Evolutionary conservation across 2,888 invertebrate genomes (phyloP).

Genomic region (Clusia tigrina): DNA sequence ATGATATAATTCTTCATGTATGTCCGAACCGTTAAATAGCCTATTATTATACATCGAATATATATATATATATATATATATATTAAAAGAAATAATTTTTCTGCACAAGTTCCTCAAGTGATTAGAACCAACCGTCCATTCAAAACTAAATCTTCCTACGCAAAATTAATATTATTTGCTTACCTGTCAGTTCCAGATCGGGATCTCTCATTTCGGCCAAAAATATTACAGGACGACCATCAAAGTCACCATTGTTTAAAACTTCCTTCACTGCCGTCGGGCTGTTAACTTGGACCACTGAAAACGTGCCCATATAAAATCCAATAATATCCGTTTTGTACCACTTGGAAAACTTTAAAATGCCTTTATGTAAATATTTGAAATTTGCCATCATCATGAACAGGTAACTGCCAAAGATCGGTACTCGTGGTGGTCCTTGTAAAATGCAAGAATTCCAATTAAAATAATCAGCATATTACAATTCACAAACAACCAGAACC

Average conservation of each 20-base stretch:
- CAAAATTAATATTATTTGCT: no score
- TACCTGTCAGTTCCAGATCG: conserved; percentile 51
- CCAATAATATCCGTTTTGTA: conserved; percentile 72
- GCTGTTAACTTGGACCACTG: conserved; percentile 67
- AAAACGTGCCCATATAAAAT: conserved; percentile 67
- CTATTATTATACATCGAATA: no score
- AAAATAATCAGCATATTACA: conserved; percentile 9
- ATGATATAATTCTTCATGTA: no score
- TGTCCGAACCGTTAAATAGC: no score
- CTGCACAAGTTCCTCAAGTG: no score
- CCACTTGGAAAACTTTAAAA: conserved; percentile 66
- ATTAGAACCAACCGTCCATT: no score
- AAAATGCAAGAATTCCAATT: conserved; percentile 15
- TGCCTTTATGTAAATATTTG: conserved; percentile 66
- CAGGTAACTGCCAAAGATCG: conserved; percentile 72
- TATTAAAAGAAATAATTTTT: no score
- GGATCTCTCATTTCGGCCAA: conserved; percentile 67
- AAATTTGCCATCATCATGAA: conserved; percentile 67
- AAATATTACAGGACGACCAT: conserved; percentile 69
- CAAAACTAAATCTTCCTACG: no score
- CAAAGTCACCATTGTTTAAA: conserved; percentile 69
- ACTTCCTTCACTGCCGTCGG: conserved; percentile 69
- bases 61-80: no score
- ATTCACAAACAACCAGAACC: conserved; percentile 16
- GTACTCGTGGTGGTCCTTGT: conserved; percentile 71